phyloP scores from a whole-genome alignment of 1,140 invertebrate genomes.

The Bradysia coprophila region DNA sequence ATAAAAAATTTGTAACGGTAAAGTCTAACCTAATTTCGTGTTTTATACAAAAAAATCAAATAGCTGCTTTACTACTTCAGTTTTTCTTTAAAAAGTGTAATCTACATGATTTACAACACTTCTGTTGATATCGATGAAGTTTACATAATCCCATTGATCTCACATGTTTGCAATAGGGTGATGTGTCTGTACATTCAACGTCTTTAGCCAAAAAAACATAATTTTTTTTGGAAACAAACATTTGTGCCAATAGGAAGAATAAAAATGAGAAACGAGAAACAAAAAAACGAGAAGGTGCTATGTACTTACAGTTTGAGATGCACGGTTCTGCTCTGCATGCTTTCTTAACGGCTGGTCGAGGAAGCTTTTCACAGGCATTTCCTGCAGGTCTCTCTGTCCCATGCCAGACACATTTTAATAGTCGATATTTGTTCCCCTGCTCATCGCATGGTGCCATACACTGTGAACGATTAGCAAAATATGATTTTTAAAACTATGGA shows the following conservation, averaged over 20 bases:
- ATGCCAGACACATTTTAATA: constrained; percentile 76
- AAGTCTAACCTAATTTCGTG: no score
- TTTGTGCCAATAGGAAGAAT: not conserved
- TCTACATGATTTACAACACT: constrained; percentile 66
- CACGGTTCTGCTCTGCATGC: constrained; percentile 51
- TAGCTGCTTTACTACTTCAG: no score
- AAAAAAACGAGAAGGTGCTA: constrained; percentile 2
- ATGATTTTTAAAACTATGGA: not conserved
- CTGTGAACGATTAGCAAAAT: constrained; percentile 24
- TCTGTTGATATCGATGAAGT: constrained; percentile 56
- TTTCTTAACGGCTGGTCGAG: constrained; percentile 54
- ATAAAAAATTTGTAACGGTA: no score
- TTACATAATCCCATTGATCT: constrained; percentile 68
- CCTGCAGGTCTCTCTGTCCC: constrained; percentile 62
- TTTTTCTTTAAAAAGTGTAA: not conserved
- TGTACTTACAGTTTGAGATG: constrained; percentile 24
- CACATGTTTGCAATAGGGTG: constrained; percentile 60
- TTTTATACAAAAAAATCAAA: no score
- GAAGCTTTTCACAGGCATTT: constrained; percentile 54
- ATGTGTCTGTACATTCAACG: constrained; percentile 53
- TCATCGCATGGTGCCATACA: constrained; percentile 54
- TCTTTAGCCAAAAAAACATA: constrained; percentile 27
- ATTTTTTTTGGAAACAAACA: constrained; percentile 5
- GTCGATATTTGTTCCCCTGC: constrained; percentile 59
- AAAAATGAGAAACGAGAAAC: constrained; percentile 1